Base-by-base conservation (phyloP, 2,888 invertebrate genomes). In the Hypsopygia costalis region DNA sequence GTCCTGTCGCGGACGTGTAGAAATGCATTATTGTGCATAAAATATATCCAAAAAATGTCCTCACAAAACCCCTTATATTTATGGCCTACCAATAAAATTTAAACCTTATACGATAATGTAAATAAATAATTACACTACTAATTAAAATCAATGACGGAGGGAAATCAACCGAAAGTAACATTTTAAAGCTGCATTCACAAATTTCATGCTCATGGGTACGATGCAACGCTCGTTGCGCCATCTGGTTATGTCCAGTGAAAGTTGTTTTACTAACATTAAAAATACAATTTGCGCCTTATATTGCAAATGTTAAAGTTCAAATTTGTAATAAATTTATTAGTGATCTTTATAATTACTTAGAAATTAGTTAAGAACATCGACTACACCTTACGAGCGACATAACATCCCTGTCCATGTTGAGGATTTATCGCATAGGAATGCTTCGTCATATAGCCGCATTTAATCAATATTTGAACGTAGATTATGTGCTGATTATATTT, bases 1-100 rank as follows among this genome's bases (percentile, higher is more conserved):
- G 52, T 60, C 61, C 57, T 49, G 51, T 48, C 51, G 55, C 64
- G 71, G 76, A 74, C 76, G 68, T 68, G 58, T 69, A 52, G 54
- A 83, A 80, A 82, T 81, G 75, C 77, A 70, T 68, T 68, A 59
- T 80, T 79, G 79, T 81, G 81, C 78, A 77, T 74, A 73, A 70
- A 39, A 76, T 16, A 69, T 67, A 67, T 66, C 61, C 54, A 64
- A 66, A 59, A 68, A 66, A 62, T 49, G 50, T 58, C 63, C 67
- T 66, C 72, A 71, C 69, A 74, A 72, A 68, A 67, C 46, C 55
- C 59, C 65, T 73, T 65, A 68, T 47, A 52, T 43, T 58, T 62
- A 54, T 47, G 49, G 22, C 46, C 57, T 64, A 58, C 41, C 44
- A 52, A 41, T 51, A 50, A 54, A 53, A 54, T 52, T 46, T 49